Evolutionary conservation across 2,888 invertebrate genomes (phyloP), one percentile per base, ranked within the genome.

Genomic region (Drosophila peninsularis): DNA sequence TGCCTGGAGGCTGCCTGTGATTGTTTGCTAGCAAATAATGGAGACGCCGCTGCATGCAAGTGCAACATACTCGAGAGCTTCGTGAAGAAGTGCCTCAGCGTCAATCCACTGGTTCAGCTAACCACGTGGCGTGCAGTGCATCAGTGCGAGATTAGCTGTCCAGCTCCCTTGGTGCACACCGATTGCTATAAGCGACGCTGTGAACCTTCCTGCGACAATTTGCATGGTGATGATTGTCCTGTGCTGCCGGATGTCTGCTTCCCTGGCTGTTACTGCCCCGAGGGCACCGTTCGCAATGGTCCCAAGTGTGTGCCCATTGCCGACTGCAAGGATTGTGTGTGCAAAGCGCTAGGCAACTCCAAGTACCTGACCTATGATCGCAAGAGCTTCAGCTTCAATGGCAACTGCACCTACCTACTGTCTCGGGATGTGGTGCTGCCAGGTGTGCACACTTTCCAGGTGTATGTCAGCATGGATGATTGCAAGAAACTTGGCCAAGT

Each of bases 301-400:
- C 94, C 95, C 61, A 92, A 93, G 13, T 97, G 97, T 87, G 94
- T 97, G 7, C 93, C 94, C 62, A 95, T 96, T 0, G 93, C 94
- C 0, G 95, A 95, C 64, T 97, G 97, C 87, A 93, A 95, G 58
- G 96, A 97, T 90, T 97, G 97, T 93, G 93, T 94, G 0, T 96
- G 96, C 90, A 95, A 95, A 78, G 95, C 96, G 0, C 94, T 96
- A 68, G 97, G 97, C 0, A 95, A 96, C 55, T 95, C 97, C 0
- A 96, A 97, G 87, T 97, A 96, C 91, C 94, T 95, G 65, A 96
- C 96, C 32, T 98, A 97, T 90, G 98, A 98, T 90, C 95, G 95
- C 24, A 95, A 94, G 70, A 95, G 96, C 82, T 95, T 96, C 79
- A 96, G 96, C 0, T 96, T 96, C 91, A 95, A 96, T 75, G 97